Evolutionary conservation across 2,797 vertebrate species (phyloP), one percentile per base, ranked within the genome.

Genomic region (Cheirogaleus major): DNA sequence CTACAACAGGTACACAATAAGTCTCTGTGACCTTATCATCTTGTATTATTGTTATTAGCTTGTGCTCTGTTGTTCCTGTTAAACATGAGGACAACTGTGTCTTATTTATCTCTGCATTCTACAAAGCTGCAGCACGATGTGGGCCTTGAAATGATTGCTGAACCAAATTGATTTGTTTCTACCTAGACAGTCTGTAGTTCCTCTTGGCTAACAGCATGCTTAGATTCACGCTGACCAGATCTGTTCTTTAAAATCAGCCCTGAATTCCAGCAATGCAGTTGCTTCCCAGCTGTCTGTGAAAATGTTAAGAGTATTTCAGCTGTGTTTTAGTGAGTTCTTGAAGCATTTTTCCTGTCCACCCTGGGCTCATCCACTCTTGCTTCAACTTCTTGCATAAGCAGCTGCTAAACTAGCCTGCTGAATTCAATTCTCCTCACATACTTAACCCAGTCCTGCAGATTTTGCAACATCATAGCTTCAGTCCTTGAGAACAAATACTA

Each of bases 281-380:
- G 84, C 55, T 93, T 95, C 43, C 91, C 95, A 97, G 89, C 79
- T 84, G 91, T 94, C 82, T 81, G 27, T 55, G 70, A 82, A 88
- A 92, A 76, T 25, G 72, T 72, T 72, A 83, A 38, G 18, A 94
- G 63, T 38, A 48, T 86, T 93, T 94, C 89, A 50, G 79, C 65
- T 89, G 93, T 76, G 73, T 78, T 96, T 97, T 84, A 84, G 0
- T 90, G 59, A 89, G 79, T 61, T 95, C 96, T 95, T 95, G 96
- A 93, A 94, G 93, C 72, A 52, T 73, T 97, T 92, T 95, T 94
- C 94, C 91, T 73, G 41, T 76, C 52, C 59, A 86, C 52, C 75
- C 35, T 65, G 82, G 48, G 32, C 70, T 93, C 89, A 95, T 87
- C 85, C 27, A 73, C 69, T 91, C 88, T 89, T 70, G 69, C 61